Base-by-base conservation (phyloP, 2,797 vertebrate species). In the Tarsius wallacei region DNA sequence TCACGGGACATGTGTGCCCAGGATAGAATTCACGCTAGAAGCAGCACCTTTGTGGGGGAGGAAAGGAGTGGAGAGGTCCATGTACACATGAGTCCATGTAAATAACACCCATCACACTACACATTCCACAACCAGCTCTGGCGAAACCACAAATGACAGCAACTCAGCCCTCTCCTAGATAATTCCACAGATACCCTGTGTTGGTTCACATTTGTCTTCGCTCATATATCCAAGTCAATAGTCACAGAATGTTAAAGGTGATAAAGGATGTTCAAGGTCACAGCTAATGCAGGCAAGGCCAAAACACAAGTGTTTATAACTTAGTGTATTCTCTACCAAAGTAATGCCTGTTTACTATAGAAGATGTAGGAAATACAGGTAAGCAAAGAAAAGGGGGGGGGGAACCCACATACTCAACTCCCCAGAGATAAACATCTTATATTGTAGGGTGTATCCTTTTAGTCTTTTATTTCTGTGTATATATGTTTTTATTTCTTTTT, bases 311-410 rank as follows among this genome's bases (percentile, higher is more conserved):
- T 80, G 89, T 92, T 26, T 49, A 88, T n/a, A 26, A 74, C 31
- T 80, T 84, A 53, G 17, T 31, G 90, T 71, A 80, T 74, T 66
- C 64, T 87, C 36, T 74, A 63, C 70, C 49, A 89, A 95, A 83
- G 2, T 21, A 78, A 76, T 87, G 47, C 4, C 17, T 80, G 7
- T 53, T 73, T 88, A 63, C 0, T 11, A 28, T 24, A 90, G 49
- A 87, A 90, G 97, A 92, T 68, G 47, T 78, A 84, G 51, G 68
- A 77, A 85, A 51, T 85, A 57, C 21, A 94, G 19, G 74, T 53
- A 84, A 61, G 28, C 57, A 94, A 74, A 68, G 15, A 47, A 64
- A 28, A 86, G 22, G 84, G 8, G 1, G 22, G 66, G 31, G 42
- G 66, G 78, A 71, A 2, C 2, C 59, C 49, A 78, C 1, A 68